Evolutionary conservation across 2,113 vertebrate genomes (phyloP), one percentile per base, ranked within the genome.

Genomic region (Micronycteris hirsuta): DNA sequence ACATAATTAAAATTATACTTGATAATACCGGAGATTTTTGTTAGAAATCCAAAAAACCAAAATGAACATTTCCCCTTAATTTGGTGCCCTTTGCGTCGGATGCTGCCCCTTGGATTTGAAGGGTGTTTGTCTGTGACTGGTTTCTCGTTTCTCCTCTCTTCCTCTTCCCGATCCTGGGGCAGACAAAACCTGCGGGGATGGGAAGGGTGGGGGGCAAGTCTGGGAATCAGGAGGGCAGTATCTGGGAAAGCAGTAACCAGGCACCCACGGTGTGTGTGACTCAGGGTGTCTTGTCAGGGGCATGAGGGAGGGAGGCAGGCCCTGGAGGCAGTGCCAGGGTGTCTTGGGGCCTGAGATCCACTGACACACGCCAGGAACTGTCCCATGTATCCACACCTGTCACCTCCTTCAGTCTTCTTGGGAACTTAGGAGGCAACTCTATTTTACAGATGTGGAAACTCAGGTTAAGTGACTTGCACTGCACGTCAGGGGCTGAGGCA

Each of bases 391-490:
- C 43, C 4, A 2, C 52, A 49, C 68, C 77, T 74, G 26, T 45
- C 28, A 54, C 67, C 43, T 52, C 68, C 7, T 86, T 73, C 56
- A n/a, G 33, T 19, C n/a, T 63, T 58, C 56, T 81, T 31, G 14
- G 85, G 49, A 99, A 99, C 77, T 99, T 54, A 98, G 99, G 97
- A 99, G 99, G 99, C 99, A 99, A 56, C 31, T 22, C 63, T 71
- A 31, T 71, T 67, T 71, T 71, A 36, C n/a, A 91, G 76, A 36
- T 16, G 52, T 70, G 70, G 61, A 45, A 31, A 28, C 52, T 73
- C 78, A 91, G 49, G 82, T 15, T 36, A 33, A 24, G 58, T 16
- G 73, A 20, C 49, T 68, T 74, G 54, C 45, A 3, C 7, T 19
- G 26, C 12, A 56, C 16, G 19, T 31, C 4, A 36, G 80, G 28